These are phyloP conservation scores for Orthosia incerta DNA, from an alignment of 2,888 invertebrate genomes.

Conservation along the genomic window DNA sequence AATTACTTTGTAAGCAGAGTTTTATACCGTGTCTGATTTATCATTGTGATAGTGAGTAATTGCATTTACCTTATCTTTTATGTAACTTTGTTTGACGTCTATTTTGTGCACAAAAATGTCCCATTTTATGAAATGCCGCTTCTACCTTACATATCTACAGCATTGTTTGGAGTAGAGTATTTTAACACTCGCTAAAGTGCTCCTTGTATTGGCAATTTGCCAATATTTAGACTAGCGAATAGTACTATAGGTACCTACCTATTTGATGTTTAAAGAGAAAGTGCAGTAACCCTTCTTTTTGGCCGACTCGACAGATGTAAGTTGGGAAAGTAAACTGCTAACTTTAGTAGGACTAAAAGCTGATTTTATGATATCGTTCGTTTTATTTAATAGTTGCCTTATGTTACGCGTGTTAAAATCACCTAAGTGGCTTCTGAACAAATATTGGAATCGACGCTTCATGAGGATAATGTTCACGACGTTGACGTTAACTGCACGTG, in stretches of 20 bases:
- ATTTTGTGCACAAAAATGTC: conserved; percentile 26
- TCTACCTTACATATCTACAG: background rate
- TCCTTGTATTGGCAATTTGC: conserved; percentile 32
- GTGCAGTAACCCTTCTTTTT: conserved; percentile 18
- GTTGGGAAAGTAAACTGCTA: conserved; percentile 9
- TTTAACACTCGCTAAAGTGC: background rate
- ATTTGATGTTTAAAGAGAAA: conserved; percentile 17
- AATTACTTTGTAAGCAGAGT: conserved; percentile 33
- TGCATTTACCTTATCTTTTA: conserved; percentile 39
- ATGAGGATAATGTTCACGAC: conserved; percentile 29
- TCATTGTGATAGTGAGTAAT: conserved; percentile 56
- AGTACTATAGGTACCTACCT: background rate
- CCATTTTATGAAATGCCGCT: conserved; percentile 26
- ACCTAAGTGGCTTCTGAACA: conserved; percentile 12
- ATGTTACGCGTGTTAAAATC: background rate
- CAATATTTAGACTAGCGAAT: conserved; percentile 29
- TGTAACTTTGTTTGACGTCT: conserved; percentile 36
- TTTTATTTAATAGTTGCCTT: background rate
- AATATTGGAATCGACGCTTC: conserved; percentile 24
- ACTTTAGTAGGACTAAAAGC: background rate
- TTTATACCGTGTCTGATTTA: conserved; percentile 37
- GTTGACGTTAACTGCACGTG: conserved; percentile 1
- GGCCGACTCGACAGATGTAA: background rate
- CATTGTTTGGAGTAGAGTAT: conserved; percentile 10
- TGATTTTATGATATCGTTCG: conserved; percentile 4